Base-by-base conservation (phyloP, 1,140 invertebrate species). In the Ladona fulva region DNA sequence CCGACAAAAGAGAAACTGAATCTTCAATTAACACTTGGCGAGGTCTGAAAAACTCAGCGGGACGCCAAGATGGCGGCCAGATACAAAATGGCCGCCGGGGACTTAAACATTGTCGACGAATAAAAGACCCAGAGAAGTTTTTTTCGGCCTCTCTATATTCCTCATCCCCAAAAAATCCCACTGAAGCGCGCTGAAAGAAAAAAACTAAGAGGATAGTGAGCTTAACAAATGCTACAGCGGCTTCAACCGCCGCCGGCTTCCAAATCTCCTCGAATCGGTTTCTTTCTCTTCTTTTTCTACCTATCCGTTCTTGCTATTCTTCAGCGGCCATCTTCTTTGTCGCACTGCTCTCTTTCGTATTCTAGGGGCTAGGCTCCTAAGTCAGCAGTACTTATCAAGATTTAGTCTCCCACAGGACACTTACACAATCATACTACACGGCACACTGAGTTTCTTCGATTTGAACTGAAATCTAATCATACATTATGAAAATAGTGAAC, bases 11-110 rank as follows among this genome's bases (percentile, higher is more conserved):
- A 66, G 52, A 66, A 66, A 66, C 52, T 66, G 52, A 66, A 66
- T 66, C 52, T 66, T 66, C 52, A 66, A 66, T 66, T 66, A 66
- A 66, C 52, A 66, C 52, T 66, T 66, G 52, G 52, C 52, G 52
- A 16, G 52, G 52, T 22, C 52, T 66, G 52, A 66, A 66, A 66
- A 66, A 66, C 52, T 66, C 52, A 66, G 52, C 52, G 52, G 52
- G 52, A 66, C 5, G 52, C 52, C 52, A 66, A 66, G 52, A 66
- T 66, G 52, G 52, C 52, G 52, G 52, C 5, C n/a, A 22, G 12
- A 19, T 16, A 66, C 52, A 66, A 66, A 66, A 66, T 66, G 52
- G 52, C 52, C 52, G 52, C 52, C 12, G 52, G 52, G 52, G 52
- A 66, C 52, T 66, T 66, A 66, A 12, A 66, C 52, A 66, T 66